Conservation (phyloP, 2,113 vertebrate genomes). For the Podiceps cristatus region DNA sequence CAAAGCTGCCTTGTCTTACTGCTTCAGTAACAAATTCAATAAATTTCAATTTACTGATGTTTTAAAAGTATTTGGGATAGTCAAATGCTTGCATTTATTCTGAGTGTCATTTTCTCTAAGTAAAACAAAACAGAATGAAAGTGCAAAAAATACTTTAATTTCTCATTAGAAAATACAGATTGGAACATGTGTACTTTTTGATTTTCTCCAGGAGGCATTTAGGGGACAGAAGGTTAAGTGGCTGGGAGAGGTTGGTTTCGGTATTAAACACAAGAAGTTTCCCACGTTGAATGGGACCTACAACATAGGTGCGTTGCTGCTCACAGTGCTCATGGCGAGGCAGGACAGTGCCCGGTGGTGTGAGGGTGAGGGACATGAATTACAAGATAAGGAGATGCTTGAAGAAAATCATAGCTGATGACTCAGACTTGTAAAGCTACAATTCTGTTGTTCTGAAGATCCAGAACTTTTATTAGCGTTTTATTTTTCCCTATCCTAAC, state of each 20-base stretch:
- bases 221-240: background rate
- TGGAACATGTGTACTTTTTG: background rate
- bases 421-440: background rate
- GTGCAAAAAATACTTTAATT: background rate
- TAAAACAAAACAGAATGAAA: background rate
- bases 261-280: background rate
- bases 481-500: background rate
- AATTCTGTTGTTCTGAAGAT: background rate
- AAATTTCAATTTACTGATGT: background rate
- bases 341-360: background rate
- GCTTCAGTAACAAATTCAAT: background rate
- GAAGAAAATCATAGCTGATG: background rate
- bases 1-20: background rate
- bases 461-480: background rate
- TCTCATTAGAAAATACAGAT: background rate
- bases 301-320: background rate
- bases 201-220: background rate
- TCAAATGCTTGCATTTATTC: background rate
- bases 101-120: background rate
- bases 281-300: background rate
- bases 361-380: background rate
- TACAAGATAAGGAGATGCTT: background rate
- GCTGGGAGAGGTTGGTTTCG: background rate
- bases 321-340: background rate
- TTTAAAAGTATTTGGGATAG: background rate